These are phyloP conservation scores for Vanessa tameamea DNA, from an alignment of 1,140 invertebrate species.

Conservation along the genomic window DNA sequence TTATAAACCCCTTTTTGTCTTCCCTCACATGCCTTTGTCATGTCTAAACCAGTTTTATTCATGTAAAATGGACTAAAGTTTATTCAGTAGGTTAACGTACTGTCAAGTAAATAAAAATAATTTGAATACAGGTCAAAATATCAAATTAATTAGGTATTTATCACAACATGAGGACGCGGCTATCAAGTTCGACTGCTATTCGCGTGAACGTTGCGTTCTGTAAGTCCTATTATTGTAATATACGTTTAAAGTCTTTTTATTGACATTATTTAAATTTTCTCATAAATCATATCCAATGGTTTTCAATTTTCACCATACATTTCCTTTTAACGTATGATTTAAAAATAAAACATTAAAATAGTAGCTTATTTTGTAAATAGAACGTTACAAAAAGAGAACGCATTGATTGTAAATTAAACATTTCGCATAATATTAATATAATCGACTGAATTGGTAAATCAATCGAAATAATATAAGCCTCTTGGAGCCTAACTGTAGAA, in stretches of 20 bases:
- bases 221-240: no score
- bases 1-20: constrained; percentile 34
- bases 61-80: constrained; percentile 33
- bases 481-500: constrained; percentile 21
- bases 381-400: neutral
- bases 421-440: neutral
- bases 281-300: no score
- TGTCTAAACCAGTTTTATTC: constrained; percentile 37
- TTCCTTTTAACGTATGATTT: no score
- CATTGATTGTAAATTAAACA: neutral
- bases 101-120: constrained; percentile 19
- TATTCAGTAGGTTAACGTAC: constrained; percentile 33
- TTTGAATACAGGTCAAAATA: constrained; percentile 11
- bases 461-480: constrained; percentile 16
- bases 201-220: no score
- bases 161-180: neutral
- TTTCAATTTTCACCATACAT: no score
- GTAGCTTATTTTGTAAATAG: neutral
- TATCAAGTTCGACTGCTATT: no score
- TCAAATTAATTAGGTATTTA: constrained; percentile 4
- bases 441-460: neutral
- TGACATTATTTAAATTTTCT: no score
- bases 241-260: no score
- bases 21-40: constrained; percentile 39
- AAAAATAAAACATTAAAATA: no score